Evolutionary conservation across 2,113 vertebrate genomes (phyloP), one percentile per base, ranked within the genome.

Genomic region (Centropristis striata): DNA sequence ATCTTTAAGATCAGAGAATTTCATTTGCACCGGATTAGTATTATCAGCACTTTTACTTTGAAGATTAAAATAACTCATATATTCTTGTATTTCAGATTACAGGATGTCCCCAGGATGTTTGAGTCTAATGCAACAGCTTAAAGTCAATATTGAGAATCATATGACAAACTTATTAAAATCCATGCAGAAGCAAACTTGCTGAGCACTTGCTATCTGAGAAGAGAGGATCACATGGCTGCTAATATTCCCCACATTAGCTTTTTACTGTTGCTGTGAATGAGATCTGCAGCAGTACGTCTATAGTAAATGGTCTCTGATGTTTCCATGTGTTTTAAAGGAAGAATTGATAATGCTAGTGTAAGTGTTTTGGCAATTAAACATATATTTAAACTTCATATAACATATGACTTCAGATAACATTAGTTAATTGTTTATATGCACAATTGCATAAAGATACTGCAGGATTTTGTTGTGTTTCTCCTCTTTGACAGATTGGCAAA

Each of bases 401-500:
- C n/a, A n/a, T n/a, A n/a, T n/a, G 6, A 32, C 4, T 32, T 32
- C 6, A 21, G 12, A 57, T 21, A 15, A 11, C 4, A 12, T 66
- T 15, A 2, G 12, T 20, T 1, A 25, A 18, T 11, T 27, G 9
- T 37, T 51, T 67, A 14, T n/a, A 32, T 0, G 8, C n/a, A 23
- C 8, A 54, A 13, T 5, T 42, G 3, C 21, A 39, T 9, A 4
- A 41, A 46, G 21, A 39, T 58, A 16, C 13, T 4, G 2, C 36
- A 23, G 46, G 55, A 37, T 46, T 69, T 60, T 36, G 15, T 23
- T 5, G n/a, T 25, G 6, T 32, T 46, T 42, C 13, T 21, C n/a
- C 14, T 72, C 28, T 60, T 39, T 8, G n/a, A 27, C 15, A 57
- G 16, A 67, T 50, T 21, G 14, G 20, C 23, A 77, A 54, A 69